Base-by-base conservation (phyloP, 2,113 vertebrate genomes). In the Blennius ocellaris region DNA sequence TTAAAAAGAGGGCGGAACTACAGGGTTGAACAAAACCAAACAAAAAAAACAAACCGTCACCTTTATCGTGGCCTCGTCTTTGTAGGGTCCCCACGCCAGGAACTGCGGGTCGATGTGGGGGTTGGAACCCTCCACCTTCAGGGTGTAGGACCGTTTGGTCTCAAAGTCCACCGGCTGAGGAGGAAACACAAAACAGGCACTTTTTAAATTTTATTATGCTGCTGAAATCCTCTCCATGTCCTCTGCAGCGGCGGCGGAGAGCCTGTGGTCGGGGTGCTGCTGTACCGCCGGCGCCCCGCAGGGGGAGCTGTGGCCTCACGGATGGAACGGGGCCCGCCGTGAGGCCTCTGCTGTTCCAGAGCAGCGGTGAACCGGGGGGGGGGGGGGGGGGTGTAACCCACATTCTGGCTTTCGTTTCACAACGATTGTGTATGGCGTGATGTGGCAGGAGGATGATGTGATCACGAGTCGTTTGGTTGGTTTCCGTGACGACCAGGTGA, bases 101-200 rank as follows among this genome's bases (percentile, higher is more conserved):
- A 96, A 99, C 10, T 96, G 96, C 0, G 96, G 89, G 83, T 99
- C 97, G 4, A 98, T 85, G 16, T 97, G 92, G 5, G 95, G 90
- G 21, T 99, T 99, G 77, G 95, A 92, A n/a, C 96, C 98, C 82
- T 99, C 96, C 17, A 99, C 96, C 87, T 96, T 98, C 89, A 99
- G 86, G 17, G 92, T 96, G 87, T 99, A 99, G 0, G 94, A 91
- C 80, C 94, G 93, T 90, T 97, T 98, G 16, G 94, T 96, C 93
- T 99, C 98, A 86, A 95, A 99, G 89, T 99, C 97, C 89, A 99
- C 93, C 0, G 88, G 88, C 97, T 99, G 92, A 60, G 1, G 14
- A 49, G 6, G 15, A 9, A 21, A 5, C 5, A 2, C 52, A 36
- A 56, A 9, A 44, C 43, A 1, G 11, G 2, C 21, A 2, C 4